phyloP scores from a whole-genome alignment of 2,888 invertebrate genomes.

The Pristionchus exspectatus region DNA sequence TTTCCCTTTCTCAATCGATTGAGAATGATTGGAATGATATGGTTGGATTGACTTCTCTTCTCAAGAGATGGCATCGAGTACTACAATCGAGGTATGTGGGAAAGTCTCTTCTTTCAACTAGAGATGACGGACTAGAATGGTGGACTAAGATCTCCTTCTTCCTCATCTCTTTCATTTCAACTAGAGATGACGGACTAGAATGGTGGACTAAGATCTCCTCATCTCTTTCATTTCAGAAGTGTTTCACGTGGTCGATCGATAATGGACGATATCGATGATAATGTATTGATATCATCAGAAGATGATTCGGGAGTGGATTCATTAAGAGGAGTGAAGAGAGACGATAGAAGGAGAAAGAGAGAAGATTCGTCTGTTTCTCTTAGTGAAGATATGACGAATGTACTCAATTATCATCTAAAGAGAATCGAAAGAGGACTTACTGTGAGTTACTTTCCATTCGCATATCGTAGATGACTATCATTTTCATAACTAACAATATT shows the following conservation, averaged over 20 bases:
- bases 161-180: background rate
- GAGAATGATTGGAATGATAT: background rate
- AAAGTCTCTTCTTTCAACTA: background rate
- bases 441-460: background rate
- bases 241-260: background rate
- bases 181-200: background rate
- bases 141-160: background rate
- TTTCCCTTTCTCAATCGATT: conserved; percentile 27
- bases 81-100: background rate
- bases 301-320: conserved; percentile 78
- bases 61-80: conserved; percentile 39
- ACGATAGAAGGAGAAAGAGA: conserved; percentile 32
- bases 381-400: conserved; percentile 6
- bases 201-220: too few species aligned
- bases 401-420: conserved; percentile 36
- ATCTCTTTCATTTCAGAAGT: background rate
- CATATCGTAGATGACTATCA: background rate
- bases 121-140: background rate
- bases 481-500: background rate
- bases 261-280: conserved; percentile 73
- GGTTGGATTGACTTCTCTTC: background rate
- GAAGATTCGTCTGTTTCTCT: background rate
- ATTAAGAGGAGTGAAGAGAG: conserved; percentile 59
- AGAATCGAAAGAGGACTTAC: conserved; percentile 29
- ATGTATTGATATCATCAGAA: conserved; percentile 70